phyloP scores from a whole-genome alignment of 1,140 invertebrate species.

The Drosophila orena region DNA sequence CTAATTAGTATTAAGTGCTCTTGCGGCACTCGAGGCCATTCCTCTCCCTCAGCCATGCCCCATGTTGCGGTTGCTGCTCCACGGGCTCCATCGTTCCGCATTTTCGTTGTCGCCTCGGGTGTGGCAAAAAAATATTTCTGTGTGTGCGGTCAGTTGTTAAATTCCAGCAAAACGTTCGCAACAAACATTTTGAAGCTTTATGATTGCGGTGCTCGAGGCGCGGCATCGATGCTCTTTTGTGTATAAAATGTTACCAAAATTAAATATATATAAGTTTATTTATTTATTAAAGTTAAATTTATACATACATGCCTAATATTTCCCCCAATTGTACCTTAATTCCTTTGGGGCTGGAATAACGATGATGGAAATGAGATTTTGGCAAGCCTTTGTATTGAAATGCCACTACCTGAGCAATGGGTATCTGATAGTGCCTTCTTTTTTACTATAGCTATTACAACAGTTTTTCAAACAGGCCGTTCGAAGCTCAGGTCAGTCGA shows the following conservation, averaged over 20 bases:
- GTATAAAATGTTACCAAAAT: too few species aligned
- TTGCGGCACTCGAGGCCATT: slow-evolving; percentile 72
- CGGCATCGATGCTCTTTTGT: slow-evolving; percentile 24
- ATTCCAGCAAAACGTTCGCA: slow-evolving; percentile 64
- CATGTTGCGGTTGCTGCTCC: slow-evolving; percentile 23
- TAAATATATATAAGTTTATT: too few species aligned
- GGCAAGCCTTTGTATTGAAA: too few species aligned
- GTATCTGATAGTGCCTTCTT: neutral
- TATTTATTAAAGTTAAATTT: too few species aligned
- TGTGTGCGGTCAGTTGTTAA: slow-evolving; percentile 81
- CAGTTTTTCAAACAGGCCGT: too few species aligned
- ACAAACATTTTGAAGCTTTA: slow-evolving; percentile 21
- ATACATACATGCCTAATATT: too few species aligned
- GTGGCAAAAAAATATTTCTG: slow-evolving; percentile 77
- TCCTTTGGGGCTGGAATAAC: too few species aligned
- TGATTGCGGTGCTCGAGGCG: neutral
- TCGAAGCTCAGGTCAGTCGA: neutral
- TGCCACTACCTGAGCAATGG: too few species aligned
- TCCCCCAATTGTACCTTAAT: too few species aligned
- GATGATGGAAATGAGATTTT: too few species aligned
- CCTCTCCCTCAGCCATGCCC: slow-evolving; percentile 14
- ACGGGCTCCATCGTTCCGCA: slow-evolving; percentile 20
- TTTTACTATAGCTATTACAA: too few species aligned
- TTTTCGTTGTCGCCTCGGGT: slow-evolving; percentile 64
- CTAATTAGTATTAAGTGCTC: slow-evolving; percentile 83